Base-by-base conservation (phyloP, 2,113 vertebrate genomes). In the Diglossa brunneiventris region DNA sequence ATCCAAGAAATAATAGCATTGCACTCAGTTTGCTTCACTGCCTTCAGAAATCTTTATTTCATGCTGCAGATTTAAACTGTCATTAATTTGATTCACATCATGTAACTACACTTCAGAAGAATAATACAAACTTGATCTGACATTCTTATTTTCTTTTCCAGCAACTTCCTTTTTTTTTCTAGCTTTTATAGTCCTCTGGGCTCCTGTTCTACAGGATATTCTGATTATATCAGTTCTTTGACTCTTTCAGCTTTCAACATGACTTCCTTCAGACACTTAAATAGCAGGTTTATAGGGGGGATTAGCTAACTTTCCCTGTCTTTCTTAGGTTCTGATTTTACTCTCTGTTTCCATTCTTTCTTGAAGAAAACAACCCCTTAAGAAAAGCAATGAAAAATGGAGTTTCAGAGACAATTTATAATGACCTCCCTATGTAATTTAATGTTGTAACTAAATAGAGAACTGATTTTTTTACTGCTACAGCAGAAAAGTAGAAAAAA, bases 41-140 rank as follows among this genome's bases (percentile, higher is more conserved):
- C 56, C 59, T 89, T 92, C 74, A 95, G 77, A 92, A 84, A 84
- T 64, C 44, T 82, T 33, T 75, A 87, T 66, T 91, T 94, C 70
- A 72, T 53, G 22, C 53, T 90, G 69, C 74, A 92, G 83, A 76
- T 19, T 85, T 85, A 85, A 95, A 66, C 24, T 66, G 46, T 35
- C 59, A 66, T 87, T 94, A 92, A 83, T 75, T 91, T 87, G 28
- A 35, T 84, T 94, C 81, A 84, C 41, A 79, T 58, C 77, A 84
- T 56, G 68, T 64, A 87, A 73, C 62, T 62, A 9, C 21, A 62
- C 52, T 73, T 84, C 19, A 46, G 56, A 92, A 92, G 42, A 94
- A 55, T 80, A 94, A 92, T 58, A 81, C 33, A 88, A 83, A 83
- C 35, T 69, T 53, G 23, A 83, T 78, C 27, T 82, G 77, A 73